Evolutionary conservation across 92 coral and sea anemone species (phyloP).

Genomic region (Heliopora coerulea): DNA sequence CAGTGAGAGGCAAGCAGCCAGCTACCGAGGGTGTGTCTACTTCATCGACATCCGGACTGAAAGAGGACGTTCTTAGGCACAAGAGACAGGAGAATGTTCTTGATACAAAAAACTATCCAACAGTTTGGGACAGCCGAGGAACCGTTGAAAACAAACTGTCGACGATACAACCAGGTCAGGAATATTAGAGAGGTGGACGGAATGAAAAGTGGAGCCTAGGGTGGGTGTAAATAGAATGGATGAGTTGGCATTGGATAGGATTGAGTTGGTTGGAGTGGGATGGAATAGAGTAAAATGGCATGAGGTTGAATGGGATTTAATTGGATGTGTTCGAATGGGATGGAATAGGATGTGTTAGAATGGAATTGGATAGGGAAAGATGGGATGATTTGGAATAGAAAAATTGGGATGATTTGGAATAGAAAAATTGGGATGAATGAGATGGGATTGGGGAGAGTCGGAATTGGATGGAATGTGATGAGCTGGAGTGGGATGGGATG

Average conservation of each 20-base stretch:
- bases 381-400: background rate
- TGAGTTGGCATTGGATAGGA: background rate
- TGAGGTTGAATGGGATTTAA: background rate
- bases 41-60: background rate
- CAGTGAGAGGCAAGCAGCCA: background rate
- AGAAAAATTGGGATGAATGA: background rate
- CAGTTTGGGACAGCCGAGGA: background rate
- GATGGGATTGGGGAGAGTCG: background rate
- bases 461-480: background rate
- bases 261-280: background rate
- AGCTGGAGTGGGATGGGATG: background rate
- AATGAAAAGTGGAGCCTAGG: no score
- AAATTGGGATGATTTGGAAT: background rate
- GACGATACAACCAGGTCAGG: background rate
- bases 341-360: background rate
- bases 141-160: background rate
- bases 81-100: background rate
- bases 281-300: background rate
- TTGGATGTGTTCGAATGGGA: background rate
- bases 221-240: background rate
- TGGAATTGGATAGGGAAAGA: background rate
- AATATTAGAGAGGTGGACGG: background rate
- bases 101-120: slow-evolving; percentile 3
- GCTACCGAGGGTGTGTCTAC: slow-evolving; percentile 6
- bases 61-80: background rate